Evolutionary conservation across 2,113 vertebrate species (phyloP), one percentile per base, ranked within the genome.

Genomic region (Rhinolophus sinicus): DNA sequence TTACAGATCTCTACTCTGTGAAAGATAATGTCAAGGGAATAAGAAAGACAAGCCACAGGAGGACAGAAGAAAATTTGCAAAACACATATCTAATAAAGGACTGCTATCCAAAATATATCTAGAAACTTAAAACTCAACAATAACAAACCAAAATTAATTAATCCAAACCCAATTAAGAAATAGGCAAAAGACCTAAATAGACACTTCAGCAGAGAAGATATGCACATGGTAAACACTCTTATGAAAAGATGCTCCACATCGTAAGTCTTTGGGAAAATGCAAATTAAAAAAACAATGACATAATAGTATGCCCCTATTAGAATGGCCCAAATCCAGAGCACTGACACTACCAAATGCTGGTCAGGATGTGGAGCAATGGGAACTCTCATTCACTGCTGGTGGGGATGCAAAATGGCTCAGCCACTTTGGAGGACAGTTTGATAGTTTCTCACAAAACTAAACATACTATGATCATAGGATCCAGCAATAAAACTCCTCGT

Each of bases 81-180:
- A 72, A 70, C 47, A 60, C 30, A 11, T 38, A 15, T 82, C 65
- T 50, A 30, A 60, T 47, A 13, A 60, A 60, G 38, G 22, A 72
- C 28, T 88, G 70, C 52, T 73, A 88, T 60, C 6, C 38, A 80
- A 60, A 70, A 50, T 33, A 50, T 26, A 50, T 33, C 4, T 72
- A 70, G 38, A 70, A 91, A 82, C 52, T 82, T 72, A 72, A 72
- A 91, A 60, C 21, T 70, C 38, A 72, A 28, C 28, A 82, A 47
- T 69, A 91, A 91, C 47, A 69, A 90, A 80, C 47, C 13, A 26
- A 33, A 24, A 69, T 69, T 80, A 90, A 90, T 90, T 69, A 80
- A 72, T 24, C 7, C 18, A 69, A 91, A 47, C 54, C 77, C 77
- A 72, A 22, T 82, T 50, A 82, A 77, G 40, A 91, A 72, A 72